Conservation (phyloP, 2,888 invertebrate genomes). For the Julus scanicus region DNA sequence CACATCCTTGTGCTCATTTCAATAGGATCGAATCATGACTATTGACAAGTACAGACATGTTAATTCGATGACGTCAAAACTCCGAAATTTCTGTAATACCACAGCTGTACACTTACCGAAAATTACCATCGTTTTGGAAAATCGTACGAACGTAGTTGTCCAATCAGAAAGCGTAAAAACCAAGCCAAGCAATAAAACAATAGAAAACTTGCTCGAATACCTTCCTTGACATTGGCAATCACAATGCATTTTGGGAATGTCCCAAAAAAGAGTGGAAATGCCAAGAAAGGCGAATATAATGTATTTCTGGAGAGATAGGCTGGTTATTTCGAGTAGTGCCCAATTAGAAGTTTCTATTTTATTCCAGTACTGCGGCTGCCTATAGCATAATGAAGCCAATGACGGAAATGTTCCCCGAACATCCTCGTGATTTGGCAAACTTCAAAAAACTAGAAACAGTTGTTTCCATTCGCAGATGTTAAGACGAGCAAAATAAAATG, state of each 20-base stretch:
- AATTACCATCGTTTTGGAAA: background rate
- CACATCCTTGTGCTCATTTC: background rate
- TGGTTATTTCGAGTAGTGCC: background rate
- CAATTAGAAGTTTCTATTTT: slow-evolving; percentile 37
- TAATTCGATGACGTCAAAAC: background rate
- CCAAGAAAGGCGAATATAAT: background rate
- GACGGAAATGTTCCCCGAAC: background rate
- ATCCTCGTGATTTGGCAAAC: background rate
- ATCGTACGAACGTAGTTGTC: background rate
- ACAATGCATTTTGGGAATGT: slow-evolving; percentile 40
- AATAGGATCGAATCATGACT: background rate
- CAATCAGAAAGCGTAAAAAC: background rate
- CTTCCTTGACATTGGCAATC: slow-evolving; percentile 40
- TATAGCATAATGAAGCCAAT: background rate
- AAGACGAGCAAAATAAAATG: background rate
- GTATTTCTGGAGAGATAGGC: background rate
- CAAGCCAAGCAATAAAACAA: background rate
- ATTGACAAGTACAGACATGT: background rate
- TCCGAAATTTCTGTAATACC: background rate
- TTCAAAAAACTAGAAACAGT: background rate
- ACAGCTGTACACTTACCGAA: background rate
- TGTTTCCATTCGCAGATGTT: background rate
- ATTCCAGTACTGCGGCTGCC: background rate
- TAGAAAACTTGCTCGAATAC: background rate
- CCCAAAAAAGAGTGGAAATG: background rate